Base-by-base conservation (phyloP, 2,797 vertebrate genomes). In the Helicolenus hilgendorfi region DNA sequence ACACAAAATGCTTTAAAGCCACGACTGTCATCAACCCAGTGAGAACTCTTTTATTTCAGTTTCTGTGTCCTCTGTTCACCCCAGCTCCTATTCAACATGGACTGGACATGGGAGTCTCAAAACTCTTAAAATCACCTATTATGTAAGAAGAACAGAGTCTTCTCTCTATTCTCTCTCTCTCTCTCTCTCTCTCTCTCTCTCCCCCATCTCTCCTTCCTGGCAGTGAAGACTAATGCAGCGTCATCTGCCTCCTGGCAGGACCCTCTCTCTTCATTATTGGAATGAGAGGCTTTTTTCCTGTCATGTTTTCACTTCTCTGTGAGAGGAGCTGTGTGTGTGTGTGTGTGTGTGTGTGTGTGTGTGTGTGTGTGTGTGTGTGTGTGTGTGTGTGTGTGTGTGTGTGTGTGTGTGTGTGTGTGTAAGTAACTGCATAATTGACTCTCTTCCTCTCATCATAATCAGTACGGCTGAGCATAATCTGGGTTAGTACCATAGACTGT, bases 231-330 rank as follows among this genome's bases (percentile, higher is more conserved):
- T 74, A 81, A 88, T 93, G 70, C 79, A 65, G 72, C n/a, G 20
- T 91, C 86, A 89, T 86, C 73, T 70, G 60, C 72, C 81, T 87
- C 69, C 84, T 91, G 86, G 81, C 86, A 81, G 62, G 76, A 85
- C 20, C 33, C 41, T 83, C 62, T 72, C 68, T 91, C 78, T 81
- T 83, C 67, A 85, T 89, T 91, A 78, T 73, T 76, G 73, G 72
- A 87, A 64, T 76, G 67, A 58, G 56, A 45, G 36, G 15, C 20
- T 56, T 73, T 84, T 77, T 74, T 59, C 49, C 73, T 68, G 78
- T 77, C 72, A 77, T 73, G 80, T 84, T 85, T 73, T 81, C 76
- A 41, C 56, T 67, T 53, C 20, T 38, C 11, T 86, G 20, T 49
- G 49, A 60, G 55, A 18, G 29, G 22, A 49, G 15, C 67, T 67